These are phyloP conservation scores for Agonum fuliginosum DNA, from an alignment of 2,888 invertebrate species.

Conservation along the genomic window DNA sequence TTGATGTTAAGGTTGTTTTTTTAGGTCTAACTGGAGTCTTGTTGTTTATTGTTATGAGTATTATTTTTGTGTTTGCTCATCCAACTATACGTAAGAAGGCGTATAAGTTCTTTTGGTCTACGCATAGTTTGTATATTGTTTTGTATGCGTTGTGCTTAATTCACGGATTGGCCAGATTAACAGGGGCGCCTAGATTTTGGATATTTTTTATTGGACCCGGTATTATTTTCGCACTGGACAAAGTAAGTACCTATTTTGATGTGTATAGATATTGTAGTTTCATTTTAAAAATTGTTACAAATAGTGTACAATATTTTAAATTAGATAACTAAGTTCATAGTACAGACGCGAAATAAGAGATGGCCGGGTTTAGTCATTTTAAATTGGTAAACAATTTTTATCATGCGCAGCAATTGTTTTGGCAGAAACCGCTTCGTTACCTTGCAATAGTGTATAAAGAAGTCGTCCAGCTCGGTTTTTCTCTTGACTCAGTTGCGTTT, in stretches of 20 bases:
- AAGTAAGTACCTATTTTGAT: constrained; percentile 76
- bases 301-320: too few species aligned
- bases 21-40: constrained; percentile 91
- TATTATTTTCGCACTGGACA: constrained; percentile 91
- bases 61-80: constrained; percentile 97
- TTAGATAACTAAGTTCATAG: too few species aligned
- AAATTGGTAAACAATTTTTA: too few species aligned
- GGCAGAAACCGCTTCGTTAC: too few species aligned
- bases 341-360: too few species aligned
- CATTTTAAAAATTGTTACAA: too few species aligned
- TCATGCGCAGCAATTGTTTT: too few species aligned
- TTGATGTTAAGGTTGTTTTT: constrained; percentile 63
- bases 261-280: too few species aligned
- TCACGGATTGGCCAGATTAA: constrained; percentile 92
- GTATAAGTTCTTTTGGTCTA: constrained; percentile 96
- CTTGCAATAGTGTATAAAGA: too few species aligned
- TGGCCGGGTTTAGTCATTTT: too few species aligned
- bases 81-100: constrained; percentile 93
- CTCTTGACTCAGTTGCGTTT: too few species aligned
- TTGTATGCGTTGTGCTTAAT: constrained; percentile 90
- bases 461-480: too few species aligned
- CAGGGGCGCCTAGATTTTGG: constrained; percentile 95
- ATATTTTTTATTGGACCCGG: constrained; percentile 95
- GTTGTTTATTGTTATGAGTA: constrained; percentile 92
- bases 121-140: constrained; percentile 91